Evolutionary conservation across 2,113 vertebrate species (phyloP).

Genomic region (Thymallus thymallus): DNA sequence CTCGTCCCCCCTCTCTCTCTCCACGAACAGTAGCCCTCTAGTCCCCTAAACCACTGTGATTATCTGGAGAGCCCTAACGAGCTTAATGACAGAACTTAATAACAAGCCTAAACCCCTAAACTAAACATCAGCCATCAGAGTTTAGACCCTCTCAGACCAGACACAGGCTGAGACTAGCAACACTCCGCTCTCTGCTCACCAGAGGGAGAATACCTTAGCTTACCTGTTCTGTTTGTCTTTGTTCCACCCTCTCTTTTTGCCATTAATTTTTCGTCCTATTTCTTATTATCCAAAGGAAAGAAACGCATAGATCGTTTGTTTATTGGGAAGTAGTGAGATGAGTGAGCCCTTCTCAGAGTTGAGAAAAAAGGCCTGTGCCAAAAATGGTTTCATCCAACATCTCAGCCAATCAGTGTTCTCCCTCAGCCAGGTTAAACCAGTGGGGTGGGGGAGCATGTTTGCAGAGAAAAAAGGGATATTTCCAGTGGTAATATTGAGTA

Average conservation of each 20-base stretch:
- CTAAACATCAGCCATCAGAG: constrained; percentile 44
- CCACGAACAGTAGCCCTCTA: constrained; percentile 50
- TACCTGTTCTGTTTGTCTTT: constrained; percentile 28
- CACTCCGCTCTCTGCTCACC: constrained; percentile 25
- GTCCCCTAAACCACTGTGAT: constrained; percentile 75
- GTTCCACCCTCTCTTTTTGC: constrained; percentile 1
- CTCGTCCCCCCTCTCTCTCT: not conserved
- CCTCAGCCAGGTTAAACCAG: not conserved
- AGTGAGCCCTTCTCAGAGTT: constrained; percentile 17
- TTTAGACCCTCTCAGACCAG: constrained; percentile 28
- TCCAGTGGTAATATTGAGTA: constrained; percentile 21
- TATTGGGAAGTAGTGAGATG: constrained; percentile 31
- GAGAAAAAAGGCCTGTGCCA: constrained; percentile 44
- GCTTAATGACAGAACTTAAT: constrained; percentile 44
- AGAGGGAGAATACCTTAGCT: constrained; percentile 22
- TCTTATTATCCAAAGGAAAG: constrained; percentile 66
- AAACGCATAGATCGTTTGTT: constrained; percentile 30
- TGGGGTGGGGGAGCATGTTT: too few species aligned
- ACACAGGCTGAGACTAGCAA: constrained; percentile 57
- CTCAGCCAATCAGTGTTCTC: constrained; percentile 30
- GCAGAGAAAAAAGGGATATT: constrained; percentile 22
- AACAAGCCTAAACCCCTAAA: constrained; percentile 21
- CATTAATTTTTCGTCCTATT: not conserved
- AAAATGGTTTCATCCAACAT: constrained; percentile 41
- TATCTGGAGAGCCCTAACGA: constrained; percentile 56